phyloP scores from a whole-genome alignment of 1,140 invertebrate species.

The Scaptomyza montana region DNA sequence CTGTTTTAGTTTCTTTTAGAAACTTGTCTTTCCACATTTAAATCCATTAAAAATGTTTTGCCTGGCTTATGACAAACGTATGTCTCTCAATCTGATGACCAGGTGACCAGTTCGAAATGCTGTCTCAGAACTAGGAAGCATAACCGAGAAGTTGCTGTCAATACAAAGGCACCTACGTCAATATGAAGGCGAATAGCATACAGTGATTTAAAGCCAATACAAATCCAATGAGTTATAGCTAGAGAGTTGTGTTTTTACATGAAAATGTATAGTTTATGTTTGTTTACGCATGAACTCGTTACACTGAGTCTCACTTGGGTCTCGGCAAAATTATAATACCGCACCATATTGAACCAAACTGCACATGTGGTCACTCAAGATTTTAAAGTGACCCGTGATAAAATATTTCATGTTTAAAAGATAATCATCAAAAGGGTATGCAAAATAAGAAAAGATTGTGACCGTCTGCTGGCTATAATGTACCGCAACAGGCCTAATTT shows the following conservation, averaged over 20 bases:
- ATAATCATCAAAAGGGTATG: too few species aligned
- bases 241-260: neutral
- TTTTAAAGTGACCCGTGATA: too few species aligned
- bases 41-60: neutral
- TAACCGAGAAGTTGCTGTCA: constrained; percentile 40
- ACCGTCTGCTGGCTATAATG: too few species aligned
- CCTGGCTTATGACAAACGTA: neutral
- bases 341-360: too few species aligned
- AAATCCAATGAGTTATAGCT: constrained; percentile 11
- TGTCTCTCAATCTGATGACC: constrained; percentile 21
- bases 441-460: too few species aligned
- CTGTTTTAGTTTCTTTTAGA: constrained; percentile 16
- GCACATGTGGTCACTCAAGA: too few species aligned
- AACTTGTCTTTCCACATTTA: constrained; percentile 33
- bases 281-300: too few species aligned
- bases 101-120: constrained; percentile 12
- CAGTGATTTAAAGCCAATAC: constrained; percentile 30
- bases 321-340: too few species aligned
- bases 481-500: too few species aligned
- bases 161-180: constrained; percentile 15
- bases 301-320: too few species aligned
- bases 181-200: constrained; percentile 14
- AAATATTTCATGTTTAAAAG: too few species aligned
- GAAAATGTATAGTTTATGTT: constrained; percentile 1
- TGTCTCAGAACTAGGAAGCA: constrained; percentile 66